These are phyloP conservation scores for Spodoptera litura DNA, from an alignment of 1,140 invertebrate species.

Conservation along the genomic window DNA sequence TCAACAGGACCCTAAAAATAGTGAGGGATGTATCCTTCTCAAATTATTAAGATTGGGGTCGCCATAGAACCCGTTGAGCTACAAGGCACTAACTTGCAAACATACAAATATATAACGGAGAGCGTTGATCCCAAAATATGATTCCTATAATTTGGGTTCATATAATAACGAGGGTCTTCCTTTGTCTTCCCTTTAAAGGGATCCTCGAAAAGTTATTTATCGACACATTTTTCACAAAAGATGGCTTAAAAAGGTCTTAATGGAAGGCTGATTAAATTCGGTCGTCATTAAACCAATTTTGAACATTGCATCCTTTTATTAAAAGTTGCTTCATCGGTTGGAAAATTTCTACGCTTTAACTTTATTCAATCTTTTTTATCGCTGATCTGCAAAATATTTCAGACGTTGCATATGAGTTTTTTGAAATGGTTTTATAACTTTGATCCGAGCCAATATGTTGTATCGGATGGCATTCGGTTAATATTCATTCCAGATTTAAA, in stretches of 20 bases:
- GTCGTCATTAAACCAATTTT: conserved; percentile 20
- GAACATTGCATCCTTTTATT: conserved; percentile 2
- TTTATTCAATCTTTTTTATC: background rate
- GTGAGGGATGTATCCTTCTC: conserved; percentile 11
- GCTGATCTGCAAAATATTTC: background rate
- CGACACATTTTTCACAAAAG: conserved; percentile 9
- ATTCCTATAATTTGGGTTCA: conserved; percentile 2
- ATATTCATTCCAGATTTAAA: conserved; percentile 56
- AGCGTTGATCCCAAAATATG: background rate
- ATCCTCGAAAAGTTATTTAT: conserved; percentile 4
- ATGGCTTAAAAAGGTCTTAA: conserved; percentile 20
- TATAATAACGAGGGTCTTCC: background rate
- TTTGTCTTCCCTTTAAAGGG: conserved; percentile 9
- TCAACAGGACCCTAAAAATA: conserved; percentile 19
- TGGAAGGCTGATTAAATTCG: conserved; percentile 17
- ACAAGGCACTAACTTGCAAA: background rate
- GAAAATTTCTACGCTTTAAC: background rate
- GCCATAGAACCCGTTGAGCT: background rate
- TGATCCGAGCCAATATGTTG: conserved; percentile 42
- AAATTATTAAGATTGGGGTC: conserved; percentile 18
- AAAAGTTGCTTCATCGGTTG: conserved; percentile 12
- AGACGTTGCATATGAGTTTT: background rate
- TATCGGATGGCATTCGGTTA: conserved; percentile 50
- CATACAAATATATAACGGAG: background rate
- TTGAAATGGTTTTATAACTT: conserved; percentile 39